These are phyloP conservation scores for Liolophura sinensis DNA, from an alignment of 1,140 invertebrate genomes.

Conservation along the genomic window DNA sequence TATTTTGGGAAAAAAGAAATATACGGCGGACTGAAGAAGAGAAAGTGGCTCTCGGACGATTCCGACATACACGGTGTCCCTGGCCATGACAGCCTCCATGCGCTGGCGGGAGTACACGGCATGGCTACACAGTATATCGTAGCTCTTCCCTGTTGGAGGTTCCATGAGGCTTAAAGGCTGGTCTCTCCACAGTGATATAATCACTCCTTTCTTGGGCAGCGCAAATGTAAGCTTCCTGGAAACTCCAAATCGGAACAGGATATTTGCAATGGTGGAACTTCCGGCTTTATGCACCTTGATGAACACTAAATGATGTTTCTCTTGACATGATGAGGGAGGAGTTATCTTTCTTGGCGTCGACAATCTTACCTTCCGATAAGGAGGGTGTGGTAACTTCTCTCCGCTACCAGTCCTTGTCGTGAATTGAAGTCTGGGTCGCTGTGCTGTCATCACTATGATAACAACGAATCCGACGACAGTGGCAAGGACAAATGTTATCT, in stretches of 20 bases:
- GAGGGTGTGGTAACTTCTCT: too few relatives aligned
- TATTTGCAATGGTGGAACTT: constrained; percentile 27
- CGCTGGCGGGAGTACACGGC: constrained; percentile 29
- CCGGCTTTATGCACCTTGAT: constrained; percentile 32
- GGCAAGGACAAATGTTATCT: too few relatives aligned
- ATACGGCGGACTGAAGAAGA: constrained; percentile 38
- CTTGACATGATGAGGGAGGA: too few relatives aligned
- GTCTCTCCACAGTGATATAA: constrained; percentile 10
- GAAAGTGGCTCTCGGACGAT: constrained; percentile 40
- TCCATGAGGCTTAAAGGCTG: constrained; percentile 13
- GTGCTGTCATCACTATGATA: too few relatives aligned
- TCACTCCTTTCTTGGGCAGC: constrained; percentile 19
- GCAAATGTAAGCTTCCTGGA: constrained; percentile 20
- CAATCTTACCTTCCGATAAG: too few relatives aligned
- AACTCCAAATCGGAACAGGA: constrained; percentile 25
- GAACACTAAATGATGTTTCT: constrained; percentile 22
- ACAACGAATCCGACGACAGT: too few relatives aligned
- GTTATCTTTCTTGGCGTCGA: too few relatives aligned
- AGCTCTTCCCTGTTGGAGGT: constrained; percentile 18
- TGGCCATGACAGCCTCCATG: constrained; percentile 30
- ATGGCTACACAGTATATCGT: constrained; percentile 39
- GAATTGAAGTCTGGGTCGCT: too few relatives aligned
- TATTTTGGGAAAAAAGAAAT: constrained; percentile 28
- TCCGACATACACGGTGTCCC: constrained; percentile 34
- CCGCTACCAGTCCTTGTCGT: too few relatives aligned